Conservation (phyloP, 2,888 invertebrate species). For the Tenthredo amoena region DNA sequence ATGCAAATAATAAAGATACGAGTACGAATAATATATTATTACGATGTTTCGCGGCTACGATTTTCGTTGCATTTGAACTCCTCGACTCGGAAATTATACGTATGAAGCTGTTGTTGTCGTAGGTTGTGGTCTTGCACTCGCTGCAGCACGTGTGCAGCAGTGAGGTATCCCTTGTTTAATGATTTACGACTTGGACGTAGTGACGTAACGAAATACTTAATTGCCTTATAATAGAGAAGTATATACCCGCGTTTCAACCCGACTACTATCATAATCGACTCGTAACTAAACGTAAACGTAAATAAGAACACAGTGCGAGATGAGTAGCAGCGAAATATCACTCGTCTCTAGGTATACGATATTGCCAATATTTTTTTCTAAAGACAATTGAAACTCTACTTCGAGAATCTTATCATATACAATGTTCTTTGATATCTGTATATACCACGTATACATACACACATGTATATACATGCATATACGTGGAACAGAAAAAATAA, state of each 20-base stretch:
- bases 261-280: no score
- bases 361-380: no score
- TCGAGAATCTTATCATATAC: neutral
- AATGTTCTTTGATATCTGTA: neutral
- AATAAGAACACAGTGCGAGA: no score
- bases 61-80: neutral
- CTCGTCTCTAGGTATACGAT: no score
- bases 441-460: neutral
- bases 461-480: neutral
- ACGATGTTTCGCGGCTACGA: neutral
- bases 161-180: neutral
- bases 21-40: no score
- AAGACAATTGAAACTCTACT: neutral
- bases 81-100: neutral
- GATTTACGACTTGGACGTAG: neutral
- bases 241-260: no score
- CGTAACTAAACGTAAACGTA: no score
- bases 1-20: neutral
- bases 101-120: neutral
- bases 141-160: neutral
- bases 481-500: neutral
- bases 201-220: constrained; percentile 5
- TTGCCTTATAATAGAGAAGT: neutral
- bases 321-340: no score
- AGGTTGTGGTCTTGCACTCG: constrained; percentile 24